Percentiles rank a stretch among this genome's conserved stretches.
These are phyloP conservation scores for Canis aureus DNA, from an alignment of 2,113 vertebrate genomes.

Conservation along the genomic window DNA sequence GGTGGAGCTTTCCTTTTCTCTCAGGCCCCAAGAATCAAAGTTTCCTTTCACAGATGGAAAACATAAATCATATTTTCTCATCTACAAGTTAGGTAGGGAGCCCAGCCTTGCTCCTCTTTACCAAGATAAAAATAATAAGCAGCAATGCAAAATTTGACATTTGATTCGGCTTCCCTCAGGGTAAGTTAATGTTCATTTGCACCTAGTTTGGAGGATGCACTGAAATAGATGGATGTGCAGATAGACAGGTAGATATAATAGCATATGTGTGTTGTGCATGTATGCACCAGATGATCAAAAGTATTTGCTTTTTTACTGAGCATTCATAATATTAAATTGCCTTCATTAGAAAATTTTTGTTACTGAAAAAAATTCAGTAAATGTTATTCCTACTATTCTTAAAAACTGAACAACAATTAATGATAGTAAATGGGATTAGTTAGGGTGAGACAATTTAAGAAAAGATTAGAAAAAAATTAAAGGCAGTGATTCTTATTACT, in stretches of 20 bases:
- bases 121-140: not conserved
- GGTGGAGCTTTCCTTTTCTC: not conserved
- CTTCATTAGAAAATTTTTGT: not conserved
- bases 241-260: not conserved
- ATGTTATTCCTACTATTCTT: not conserved
- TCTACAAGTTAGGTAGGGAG: not conserved
- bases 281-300: not conserved
- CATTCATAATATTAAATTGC: not conserved
- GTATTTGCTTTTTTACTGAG: conserved; percentile 6
- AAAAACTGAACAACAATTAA: conserved; percentile 6
- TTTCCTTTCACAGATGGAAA: not conserved
- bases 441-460: not conserved
- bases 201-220: not conserved
- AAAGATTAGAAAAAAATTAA: not conserved
- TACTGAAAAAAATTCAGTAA: conserved; percentile 26
- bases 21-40: not conserved
- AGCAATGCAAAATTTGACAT: not conserved
- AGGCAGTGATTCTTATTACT: not conserved
- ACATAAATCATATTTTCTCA: not conserved
- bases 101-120: not conserved
- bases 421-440: not conserved
- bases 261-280: not conserved
- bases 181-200: not conserved
- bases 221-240: not conserved
- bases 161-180: not conserved